Base-by-base conservation (phyloP, 2,797 vertebrate species). In the Eulemur rubriventer region DNA sequence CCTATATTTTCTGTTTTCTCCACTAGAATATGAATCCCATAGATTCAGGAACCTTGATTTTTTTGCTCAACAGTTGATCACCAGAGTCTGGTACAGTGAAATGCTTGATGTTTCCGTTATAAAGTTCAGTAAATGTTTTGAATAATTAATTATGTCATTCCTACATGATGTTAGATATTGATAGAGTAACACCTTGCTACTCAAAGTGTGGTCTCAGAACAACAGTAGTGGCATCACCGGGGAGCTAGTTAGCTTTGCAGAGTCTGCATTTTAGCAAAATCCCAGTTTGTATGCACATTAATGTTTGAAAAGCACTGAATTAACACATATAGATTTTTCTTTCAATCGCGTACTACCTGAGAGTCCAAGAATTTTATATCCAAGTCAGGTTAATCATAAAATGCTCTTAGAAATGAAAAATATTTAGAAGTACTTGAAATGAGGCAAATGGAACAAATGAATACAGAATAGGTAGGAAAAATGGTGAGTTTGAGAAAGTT, bases 241-340 rank as follows among this genome's bases (percentile, higher is more conserved):
- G 26, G 41, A 96, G 26, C 2, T 80, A 81, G n/a, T 63, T 88
- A 79, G 20, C 6, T 88, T 87, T 79, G 20, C 26, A 65, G 50
- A 79, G 38, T 57, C 30, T 70, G 38, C 28, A 57, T 84, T 92
- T 92, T 73, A 92, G 85, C 26, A 90, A 94, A 89, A 79, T 46
- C 11, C 26, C 50, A 26, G 12, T 41, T 75, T 80, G 30, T 33
- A 4, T 43, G 55, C 4, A 83, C 22, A 69, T 14, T 78, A 24
- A 52, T 88, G 38, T 84, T 59, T 65, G 7, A 81, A 41, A 85
- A 82, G 5, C 13, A 38, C 16, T 78, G 28, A 11, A 72, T 76
- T 52, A 78, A n/a, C 10, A 16, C 9, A 38, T 13, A 75, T 0
- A 63, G 26, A 70, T 80, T 63, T 86, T 61, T 41, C 41, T 82